Base-by-base conservation (phyloP, 2,113 vertebrate genomes). In the Euleptes europaea region DNA sequence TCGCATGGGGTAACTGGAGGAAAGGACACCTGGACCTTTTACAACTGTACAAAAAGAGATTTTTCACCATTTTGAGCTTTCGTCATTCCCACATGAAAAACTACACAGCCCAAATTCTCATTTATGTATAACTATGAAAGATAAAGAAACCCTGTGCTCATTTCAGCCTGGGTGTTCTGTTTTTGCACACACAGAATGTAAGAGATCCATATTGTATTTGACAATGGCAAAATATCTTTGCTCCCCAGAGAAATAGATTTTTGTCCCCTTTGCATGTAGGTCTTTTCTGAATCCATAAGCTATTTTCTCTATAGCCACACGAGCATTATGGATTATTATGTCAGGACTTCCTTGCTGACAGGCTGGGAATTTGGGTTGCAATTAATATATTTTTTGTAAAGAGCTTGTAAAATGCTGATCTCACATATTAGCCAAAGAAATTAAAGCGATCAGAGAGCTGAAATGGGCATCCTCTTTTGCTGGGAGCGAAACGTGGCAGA, bases 371-470 rank as follows among this genome's bases (percentile, higher is more conserved):
- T 88, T 93, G 92, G 35, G 90, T 87, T 93, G 80, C 88, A 94
- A 95, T 93, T 94, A 95, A 92, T 91, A 88, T n/a, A n/a, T n/a
- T 65, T 84, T 66, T 85, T 78, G 76, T 91, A 93, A 93, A 84
- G 12, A 92, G 86, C 74, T 93, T 88, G 66, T 75, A 89, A 83
- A 92, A 88, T 73, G 74, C 78, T 87, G 79, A 87, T 92, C 42
- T 91, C 81, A 92, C 84, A 92, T 84, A 91, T 80, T 74, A 92
- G 63, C 85, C 87, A 83, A 90, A 93, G 88, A 92, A 92, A 90
- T 91, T 82, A 91, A 92, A 95, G 70, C 86, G 84, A 90, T 86
- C 44, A 31, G 63, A 91, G 70, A 91, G 67, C 40, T 81, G 83
- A 90, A 95, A 88, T n/a, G 19, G 74, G 83, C 88, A 71, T 65